Evolutionary conservation across 2,113 vertebrate species (phyloP).

Genomic region (Malurus cyaneus): DNA sequence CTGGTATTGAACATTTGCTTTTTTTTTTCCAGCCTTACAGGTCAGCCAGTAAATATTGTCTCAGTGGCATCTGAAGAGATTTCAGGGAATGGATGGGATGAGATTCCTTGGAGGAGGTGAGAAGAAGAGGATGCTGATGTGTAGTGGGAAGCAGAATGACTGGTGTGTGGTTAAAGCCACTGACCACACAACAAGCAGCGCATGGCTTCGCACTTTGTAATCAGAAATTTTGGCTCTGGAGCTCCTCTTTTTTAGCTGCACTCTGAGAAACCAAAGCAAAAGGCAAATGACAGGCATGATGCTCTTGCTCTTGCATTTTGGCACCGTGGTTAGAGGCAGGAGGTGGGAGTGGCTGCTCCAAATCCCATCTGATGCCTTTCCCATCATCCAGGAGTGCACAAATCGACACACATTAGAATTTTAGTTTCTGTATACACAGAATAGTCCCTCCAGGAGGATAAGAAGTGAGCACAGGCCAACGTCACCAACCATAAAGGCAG

Average conservation of each 20-base stretch:
- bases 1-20: background rate
- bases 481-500: background rate
- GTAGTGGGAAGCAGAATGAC: background rate
- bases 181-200: background rate
- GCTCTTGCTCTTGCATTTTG: background rate
- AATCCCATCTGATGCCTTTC: background rate
- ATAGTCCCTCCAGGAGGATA: background rate
- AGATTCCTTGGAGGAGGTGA: background rate
- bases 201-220: background rate
- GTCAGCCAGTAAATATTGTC: background rate
- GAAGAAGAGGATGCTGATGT: background rate
- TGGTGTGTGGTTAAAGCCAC: background rate
- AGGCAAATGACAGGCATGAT: background rate
- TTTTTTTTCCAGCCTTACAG: background rate
- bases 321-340: background rate
- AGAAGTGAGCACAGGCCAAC: background rate
- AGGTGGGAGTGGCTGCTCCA: background rate
- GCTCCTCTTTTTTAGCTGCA: background rate
- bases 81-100: background rate
- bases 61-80: background rate
- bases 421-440: background rate
- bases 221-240: background rate
- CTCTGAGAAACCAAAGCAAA: background rate
- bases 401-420: background rate
- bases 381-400: background rate